Evolutionary conservation across 2,888 invertebrate species (phyloP), one percentile per base, ranked within the genome.

Genomic region (Oligia strigilis): DNA sequence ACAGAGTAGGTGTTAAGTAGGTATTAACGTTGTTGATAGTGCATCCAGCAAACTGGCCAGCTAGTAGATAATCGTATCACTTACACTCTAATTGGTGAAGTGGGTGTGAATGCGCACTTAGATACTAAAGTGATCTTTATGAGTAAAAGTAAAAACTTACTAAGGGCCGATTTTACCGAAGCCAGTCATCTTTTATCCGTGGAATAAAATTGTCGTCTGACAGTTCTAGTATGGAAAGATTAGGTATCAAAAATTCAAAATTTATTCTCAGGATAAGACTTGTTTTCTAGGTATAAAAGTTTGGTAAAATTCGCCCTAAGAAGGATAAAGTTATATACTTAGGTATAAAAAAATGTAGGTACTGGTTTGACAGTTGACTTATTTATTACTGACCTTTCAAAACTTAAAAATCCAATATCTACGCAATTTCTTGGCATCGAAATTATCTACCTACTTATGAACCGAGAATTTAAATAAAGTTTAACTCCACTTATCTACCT

Each of bases 11-110:
- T 69, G 62, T 72, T 65, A 23, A 66, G 29, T 58, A 81, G 19
- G 64, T 36, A 60, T 70, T 82, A 78, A 83, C 82, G 36, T 73
- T 77, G 85, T 86, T 80, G 72, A 83, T 87, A 69, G 64, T 60
- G 76, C 76, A 78, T 75, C 70, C 55, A 72, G 67, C 69, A 72
- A 64, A 69, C 74, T 58, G 65, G 52, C 52, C 14, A 55, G 60
- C 29, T 75, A 58, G 72, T 58, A 55, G 77, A 74, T 85, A 81
- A 85, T 79, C 78, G 67, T 82, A 72, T 80, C 77, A 86, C 43
- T 69, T 74, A 72, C 65, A 23, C 76, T 62, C 17, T 76, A 75
- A 76, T 76, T 73, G 62, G 14, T 73, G 9, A 69, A 75, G 85
- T 82, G 78, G 78, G 82, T 69, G 72, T 60, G 40, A 64, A 64